Conservation (phyloP, 2,888 invertebrate genomes). For the Polia nebulosa region DNA sequence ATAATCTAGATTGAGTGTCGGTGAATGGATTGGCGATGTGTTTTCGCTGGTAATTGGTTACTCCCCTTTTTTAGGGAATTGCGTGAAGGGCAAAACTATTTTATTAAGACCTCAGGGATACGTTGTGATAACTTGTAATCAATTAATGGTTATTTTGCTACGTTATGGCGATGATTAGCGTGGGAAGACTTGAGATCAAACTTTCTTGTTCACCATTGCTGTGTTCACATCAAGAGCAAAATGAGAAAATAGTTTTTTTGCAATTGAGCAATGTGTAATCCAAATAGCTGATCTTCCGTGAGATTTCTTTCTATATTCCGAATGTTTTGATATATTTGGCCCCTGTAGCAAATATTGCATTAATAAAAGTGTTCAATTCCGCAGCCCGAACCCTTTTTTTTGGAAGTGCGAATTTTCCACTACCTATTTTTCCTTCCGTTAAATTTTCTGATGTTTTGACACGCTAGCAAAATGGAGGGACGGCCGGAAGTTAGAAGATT, state of each 20-base stretch:
- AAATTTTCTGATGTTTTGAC: conserved; percentile 35
- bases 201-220: neutral
- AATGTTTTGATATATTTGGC: no score
- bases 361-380: conserved; percentile 27
- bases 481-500: conserved; percentile 29
- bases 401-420: conserved; percentile 16
- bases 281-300: no score
- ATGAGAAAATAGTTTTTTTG: no score
- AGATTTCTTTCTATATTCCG: no score
- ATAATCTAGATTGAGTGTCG: conserved; percentile 34
- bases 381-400: conserved; percentile 5
- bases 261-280: no score
- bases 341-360: neutral
- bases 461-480: neutral
- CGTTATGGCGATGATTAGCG: neutral
- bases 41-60: conserved; percentile 22
- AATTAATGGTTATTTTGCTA: neutral
- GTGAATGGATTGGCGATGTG: conserved; percentile 39
- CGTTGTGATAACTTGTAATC: neutral
- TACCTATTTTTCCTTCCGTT: conserved; percentile 44
- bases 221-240: no score
- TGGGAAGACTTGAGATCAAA: neutral
- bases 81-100: neutral
- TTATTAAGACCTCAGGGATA: neutral
- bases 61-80: conserved; percentile 3